Percentiles rank a stretch among this genome's conserved stretches.
Evolutionary conservation across 2,113 vertebrate species (phyloP).

Genomic region (Clarias gariepinus): DNA sequence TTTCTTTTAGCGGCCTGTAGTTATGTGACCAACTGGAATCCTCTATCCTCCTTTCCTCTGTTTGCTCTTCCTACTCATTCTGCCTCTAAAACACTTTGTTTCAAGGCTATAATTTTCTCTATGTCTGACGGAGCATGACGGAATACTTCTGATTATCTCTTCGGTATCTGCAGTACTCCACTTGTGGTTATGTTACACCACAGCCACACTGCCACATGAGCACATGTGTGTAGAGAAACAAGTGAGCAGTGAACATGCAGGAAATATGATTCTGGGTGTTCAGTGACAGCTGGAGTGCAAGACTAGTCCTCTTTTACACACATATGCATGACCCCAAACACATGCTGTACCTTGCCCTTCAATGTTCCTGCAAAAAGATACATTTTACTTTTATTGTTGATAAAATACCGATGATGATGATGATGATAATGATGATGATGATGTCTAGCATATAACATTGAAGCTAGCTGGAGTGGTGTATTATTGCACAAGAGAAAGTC

Average conservation of each 20-base stretch:
- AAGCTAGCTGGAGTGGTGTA: background rate
- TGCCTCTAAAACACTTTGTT: background rate
- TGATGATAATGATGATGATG: background rate
- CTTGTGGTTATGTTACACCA: slow-evolving; percentile 21
- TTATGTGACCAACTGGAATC: background rate
- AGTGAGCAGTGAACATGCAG: background rate
- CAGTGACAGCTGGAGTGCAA: slow-evolving; percentile 34
- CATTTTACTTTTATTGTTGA: background rate
- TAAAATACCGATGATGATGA: background rate
- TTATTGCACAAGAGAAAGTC: background rate
- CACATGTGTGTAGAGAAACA: background rate
- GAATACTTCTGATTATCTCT: slow-evolving; percentile 26
- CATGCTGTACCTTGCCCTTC: background rate
- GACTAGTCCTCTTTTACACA: background rate
- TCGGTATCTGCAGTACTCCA: slow-evolving; percentile 20
- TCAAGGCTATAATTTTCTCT: background rate
- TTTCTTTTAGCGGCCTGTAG: background rate
- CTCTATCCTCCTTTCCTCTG: slow-evolving; percentile 6
- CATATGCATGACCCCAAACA: background rate
- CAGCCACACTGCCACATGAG: slow-evolving; percentile 18
- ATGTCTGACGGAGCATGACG: background rate
- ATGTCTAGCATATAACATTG: background rate
- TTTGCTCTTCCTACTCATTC: background rate
- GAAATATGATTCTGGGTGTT: slow-evolving; percentile 10
- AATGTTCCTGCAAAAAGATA: background rate